These are phyloP conservation scores for Leucoraja erinaceus DNA, from an alignment of 2,113 vertebrate genomes.

Conservation along the genomic window DNA sequence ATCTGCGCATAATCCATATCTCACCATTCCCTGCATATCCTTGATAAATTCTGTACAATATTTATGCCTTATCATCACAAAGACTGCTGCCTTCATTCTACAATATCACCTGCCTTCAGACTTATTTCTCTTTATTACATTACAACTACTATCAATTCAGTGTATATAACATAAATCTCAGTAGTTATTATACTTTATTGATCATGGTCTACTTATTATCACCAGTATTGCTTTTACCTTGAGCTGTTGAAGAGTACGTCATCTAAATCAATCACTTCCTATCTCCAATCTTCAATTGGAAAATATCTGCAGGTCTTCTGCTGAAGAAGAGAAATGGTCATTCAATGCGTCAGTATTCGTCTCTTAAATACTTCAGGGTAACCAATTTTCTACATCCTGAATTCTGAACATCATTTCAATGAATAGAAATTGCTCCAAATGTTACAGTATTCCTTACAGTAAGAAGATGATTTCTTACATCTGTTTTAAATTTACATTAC, in stretches of 20 bases:
- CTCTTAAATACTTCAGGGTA: not conserved
- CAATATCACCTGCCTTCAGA: not conserved
- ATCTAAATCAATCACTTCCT: not conserved
- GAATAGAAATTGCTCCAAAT: not conserved
- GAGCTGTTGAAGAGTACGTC: not conserved
- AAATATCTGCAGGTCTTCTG: not conserved
- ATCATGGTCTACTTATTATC: not conserved
- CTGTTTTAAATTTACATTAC: not conserved
- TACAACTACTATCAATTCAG: not conserved
- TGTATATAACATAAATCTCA: not conserved
- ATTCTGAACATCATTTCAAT: not conserved
- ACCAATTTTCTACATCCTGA: not conserved
- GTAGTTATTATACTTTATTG: not conserved
- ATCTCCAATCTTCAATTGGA: not conserved
- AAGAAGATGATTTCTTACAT: not conserved
- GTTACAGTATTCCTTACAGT: not conserved
- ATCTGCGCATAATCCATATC: too few species aligned
- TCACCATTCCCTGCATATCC: too few species aligned
- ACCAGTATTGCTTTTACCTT: not conserved
- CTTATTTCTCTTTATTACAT: not conserved
- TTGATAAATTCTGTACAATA: too few species aligned
- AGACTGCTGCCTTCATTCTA: not conserved
- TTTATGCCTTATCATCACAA: not conserved
- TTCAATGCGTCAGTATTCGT: not conserved
- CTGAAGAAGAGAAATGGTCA: not conserved